Base-by-base conservation (phyloP, 2,113 vertebrate genomes). In the Odocoileus hemionus region DNA sequence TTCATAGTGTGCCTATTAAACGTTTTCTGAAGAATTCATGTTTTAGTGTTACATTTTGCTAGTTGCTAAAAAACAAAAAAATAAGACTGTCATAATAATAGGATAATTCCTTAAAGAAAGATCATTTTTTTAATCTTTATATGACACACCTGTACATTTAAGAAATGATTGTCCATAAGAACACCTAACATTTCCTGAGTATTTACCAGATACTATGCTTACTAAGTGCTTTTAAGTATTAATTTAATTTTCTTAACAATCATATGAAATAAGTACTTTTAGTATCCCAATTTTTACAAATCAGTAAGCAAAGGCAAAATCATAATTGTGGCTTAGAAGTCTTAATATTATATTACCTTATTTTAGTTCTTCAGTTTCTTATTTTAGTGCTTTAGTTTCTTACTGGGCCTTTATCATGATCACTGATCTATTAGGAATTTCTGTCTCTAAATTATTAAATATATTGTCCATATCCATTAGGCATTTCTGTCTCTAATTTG, bases 221-320 rank as follows among this genome's bases (percentile, higher is more conserved):
- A 83, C n/a, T 83, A 93, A 57, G 6, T 90, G 25, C 23, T 97
- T 88, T 86, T 30, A 97, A 57, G 23, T 87, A 79, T 86, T 85
- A 47, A 70, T 96, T 96, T 96, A 54, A 74, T 95, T 94, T 92
- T 95, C 39, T 86, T 16, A 74, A 8, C n/a, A 95, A 33, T 61
- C 16, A 10, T 91, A 23, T 87, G 61, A 89, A 96, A 67, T 76
- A 94, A 84, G 8, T 93, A 84, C 16, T 90, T 96, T 52, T 82
- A 93, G 54, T 92, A 92, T 74, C 50, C 50, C 21, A 11, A 30
- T 94, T 94, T 95, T 95, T 67, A 94, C 14, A 94, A 15, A 78
- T 83, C 33, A 86, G 50, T 84, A 95, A 92, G 89, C 23, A 91
- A 16, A 95, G 55, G 52, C 5, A 95, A 97, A 94, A 89, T 14